Percentiles rank a stretch among this genome's conserved stretches.
These are phyloP conservation scores for Balearica regulorum DNA, from an alignment of 2,797 vertebrate genomes.

Conservation along the genomic window DNA sequence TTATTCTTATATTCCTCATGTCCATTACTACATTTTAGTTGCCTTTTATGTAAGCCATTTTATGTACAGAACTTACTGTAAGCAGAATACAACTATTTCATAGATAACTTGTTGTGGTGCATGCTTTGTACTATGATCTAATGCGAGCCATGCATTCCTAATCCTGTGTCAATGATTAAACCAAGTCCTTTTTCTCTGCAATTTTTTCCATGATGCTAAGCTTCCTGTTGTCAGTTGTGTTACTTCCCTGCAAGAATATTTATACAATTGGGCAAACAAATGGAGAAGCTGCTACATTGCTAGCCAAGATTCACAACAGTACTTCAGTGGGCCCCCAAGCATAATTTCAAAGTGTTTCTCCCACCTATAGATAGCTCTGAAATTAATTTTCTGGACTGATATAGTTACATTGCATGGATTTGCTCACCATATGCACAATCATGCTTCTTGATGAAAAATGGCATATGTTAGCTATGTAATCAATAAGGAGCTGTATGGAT, in stretches of 20 bases:
- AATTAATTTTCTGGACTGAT: background rate
- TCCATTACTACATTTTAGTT: background rate
- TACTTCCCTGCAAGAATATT: background rate
- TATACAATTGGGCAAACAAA: background rate
- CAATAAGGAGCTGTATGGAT: background rate
- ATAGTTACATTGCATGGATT: background rate
- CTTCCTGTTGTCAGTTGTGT: background rate
- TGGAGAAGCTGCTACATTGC: background rate
- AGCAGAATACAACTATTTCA: background rate
- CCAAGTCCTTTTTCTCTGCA: background rate
- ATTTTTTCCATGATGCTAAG: background rate
- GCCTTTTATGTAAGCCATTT: background rate
- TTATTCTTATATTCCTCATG: background rate
- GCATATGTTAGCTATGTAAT: background rate
- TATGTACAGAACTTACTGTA: background rate
- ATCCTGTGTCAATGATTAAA: background rate
- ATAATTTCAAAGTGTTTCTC: background rate
- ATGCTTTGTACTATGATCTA: background rate
- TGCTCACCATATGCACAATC: background rate
- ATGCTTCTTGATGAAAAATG: background rate
- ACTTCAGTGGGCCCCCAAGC: background rate
- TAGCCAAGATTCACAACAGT: background rate
- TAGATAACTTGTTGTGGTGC: background rate
- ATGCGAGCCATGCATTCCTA: background rate
- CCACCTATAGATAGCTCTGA: background rate